These are phyloP conservation scores for Erinaceus europaeus DNA, from an alignment of 2,113 vertebrate genomes.

Conservation along the genomic window DNA sequence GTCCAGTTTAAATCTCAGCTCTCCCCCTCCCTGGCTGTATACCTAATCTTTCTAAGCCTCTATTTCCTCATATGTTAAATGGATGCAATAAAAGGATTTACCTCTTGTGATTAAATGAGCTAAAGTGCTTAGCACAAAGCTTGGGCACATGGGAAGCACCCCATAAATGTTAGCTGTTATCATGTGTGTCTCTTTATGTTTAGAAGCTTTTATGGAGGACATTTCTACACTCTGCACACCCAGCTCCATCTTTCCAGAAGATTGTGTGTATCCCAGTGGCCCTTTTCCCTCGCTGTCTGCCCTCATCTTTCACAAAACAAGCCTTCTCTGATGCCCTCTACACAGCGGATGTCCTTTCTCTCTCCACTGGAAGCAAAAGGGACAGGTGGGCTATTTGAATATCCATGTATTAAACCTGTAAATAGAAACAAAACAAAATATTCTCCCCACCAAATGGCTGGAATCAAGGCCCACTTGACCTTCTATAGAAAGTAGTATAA, in stretches of 20 bases:
- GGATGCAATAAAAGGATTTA: conserved; percentile 47
- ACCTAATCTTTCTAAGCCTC: conserved; percentile 56
- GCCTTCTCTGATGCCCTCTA: not conserved
- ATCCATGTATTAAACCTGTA: conserved; percentile 3
- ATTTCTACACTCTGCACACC: not conserved
- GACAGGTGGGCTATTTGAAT: not conserved
- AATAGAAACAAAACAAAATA: not conserved
- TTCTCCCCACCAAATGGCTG: not conserved
- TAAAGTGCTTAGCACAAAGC: conserved; percentile 57
- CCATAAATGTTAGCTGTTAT: conserved; percentile 59
- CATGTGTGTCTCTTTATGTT: conserved; percentile 52
- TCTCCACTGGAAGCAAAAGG: not conserved
- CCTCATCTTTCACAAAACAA: not conserved
- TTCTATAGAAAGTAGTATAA: not conserved
- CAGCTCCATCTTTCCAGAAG: not conserved
- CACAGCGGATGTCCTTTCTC: not conserved
- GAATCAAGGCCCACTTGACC: conserved; percentile 27
- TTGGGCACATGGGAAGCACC: conserved; percentile 37
- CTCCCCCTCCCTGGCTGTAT: conserved; percentile 21
- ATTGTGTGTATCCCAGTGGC: not conserved
- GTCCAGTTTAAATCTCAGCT: conserved; percentile 16
- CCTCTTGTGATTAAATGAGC: conserved; percentile 61
- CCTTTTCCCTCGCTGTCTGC: not conserved
- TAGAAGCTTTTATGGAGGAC: not conserved
- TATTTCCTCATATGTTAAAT: conserved; percentile 45